Base-by-base conservation (phyloP, 2,113 vertebrate genomes). In the Odobenus rosmarus region DNA sequence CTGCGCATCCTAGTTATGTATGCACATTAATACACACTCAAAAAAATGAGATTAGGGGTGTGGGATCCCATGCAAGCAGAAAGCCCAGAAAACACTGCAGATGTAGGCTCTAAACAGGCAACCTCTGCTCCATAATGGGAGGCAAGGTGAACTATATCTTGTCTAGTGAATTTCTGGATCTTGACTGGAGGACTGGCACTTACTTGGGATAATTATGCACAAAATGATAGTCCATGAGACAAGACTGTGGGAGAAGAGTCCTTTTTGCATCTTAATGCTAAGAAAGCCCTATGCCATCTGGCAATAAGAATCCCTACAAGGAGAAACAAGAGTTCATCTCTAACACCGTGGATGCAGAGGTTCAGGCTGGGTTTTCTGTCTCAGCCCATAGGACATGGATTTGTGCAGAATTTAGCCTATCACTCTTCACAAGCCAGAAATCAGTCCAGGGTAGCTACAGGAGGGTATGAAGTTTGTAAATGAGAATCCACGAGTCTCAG, bases 281-380 rank as follows among this genome's bases (percentile, higher is more conserved):
- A 51, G 42, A 55, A 81, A 91, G 23, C 12, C 36, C 6, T 13
- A 2, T 39, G 18, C 12, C 8, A 8, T 36, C 26, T 31, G 6
- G 28, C 33, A 87, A 16, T 64, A 46, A 90, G 28, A 42, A 96
- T 71, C 14, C 42, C 72, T 11, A 13, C 2, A 12, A 19, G 31
- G 55, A 92, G 36, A 62, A 93, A 28, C 6, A 36, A 36, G 16
- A 69, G 59, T 16, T 82, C 42, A 33, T 72, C 31, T 57, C 59
- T 36, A 14, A 53, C 13, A 4, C 18, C 0, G 10, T 13, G n/a
- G 28, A 76, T 4, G 2, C 1, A 12, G 24, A 69, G 12, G 14
- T 46, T 51, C 11, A 28, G 21, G 36, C 21, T 1, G 16, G 83
- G 33, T 51, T 74, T 80, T 74, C 64, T 85, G 24, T 46, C 51